Percentiles rank a stretch among this genome's conserved stretches.
Conservation (phyloP, 1,140 invertebrate genomes). For the Drosophila takahashii region DNA sequence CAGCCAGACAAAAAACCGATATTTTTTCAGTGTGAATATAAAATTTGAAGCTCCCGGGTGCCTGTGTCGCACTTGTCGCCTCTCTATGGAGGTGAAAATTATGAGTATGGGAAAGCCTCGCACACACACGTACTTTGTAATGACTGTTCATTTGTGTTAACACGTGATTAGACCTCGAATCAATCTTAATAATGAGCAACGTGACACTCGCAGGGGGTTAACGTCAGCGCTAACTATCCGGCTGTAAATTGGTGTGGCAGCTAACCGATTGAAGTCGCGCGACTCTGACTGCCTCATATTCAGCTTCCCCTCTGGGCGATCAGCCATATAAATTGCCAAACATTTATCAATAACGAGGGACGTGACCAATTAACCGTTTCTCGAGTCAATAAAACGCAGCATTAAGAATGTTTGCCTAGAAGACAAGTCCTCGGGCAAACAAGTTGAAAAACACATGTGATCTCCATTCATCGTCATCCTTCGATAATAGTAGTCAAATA, state of each 20-base stretch:
- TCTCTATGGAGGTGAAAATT: constrained; percentile 13
- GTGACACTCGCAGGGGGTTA: constrained; percentile 55
- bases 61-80: constrained; percentile 60
- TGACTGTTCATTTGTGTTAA: constrained; percentile 79
- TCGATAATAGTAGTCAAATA: constrained; percentile 24
- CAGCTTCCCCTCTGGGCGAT: constrained; percentile 6
- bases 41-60: constrained; percentile 40
- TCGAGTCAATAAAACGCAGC: constrained; percentile 50
- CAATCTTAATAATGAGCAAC: constrained; percentile 77
- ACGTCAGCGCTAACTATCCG: neutral
- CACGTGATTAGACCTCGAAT: constrained; percentile 76
- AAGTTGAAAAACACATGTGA: constrained; percentile 25
- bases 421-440: constrained; percentile 15
- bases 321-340: constrained; percentile 65
- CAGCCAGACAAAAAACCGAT: neutral
- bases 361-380: constrained; percentile 74
- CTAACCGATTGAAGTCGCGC: constrained; percentile 73
- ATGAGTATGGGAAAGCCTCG: constrained; percentile 9
- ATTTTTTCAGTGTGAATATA: constrained; percentile 3
- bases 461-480: constrained; percentile 15
- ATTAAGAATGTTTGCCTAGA: constrained; percentile 23
- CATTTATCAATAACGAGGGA: constrained; percentile 68
- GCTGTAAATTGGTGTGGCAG: constrained; percentile 34
- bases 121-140: constrained; percentile 48
- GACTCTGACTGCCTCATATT: constrained; percentile 62